phyloP scores from a whole-genome alignment of 2,113 vertebrate species.

The Chinchilla lanigera region DNA sequence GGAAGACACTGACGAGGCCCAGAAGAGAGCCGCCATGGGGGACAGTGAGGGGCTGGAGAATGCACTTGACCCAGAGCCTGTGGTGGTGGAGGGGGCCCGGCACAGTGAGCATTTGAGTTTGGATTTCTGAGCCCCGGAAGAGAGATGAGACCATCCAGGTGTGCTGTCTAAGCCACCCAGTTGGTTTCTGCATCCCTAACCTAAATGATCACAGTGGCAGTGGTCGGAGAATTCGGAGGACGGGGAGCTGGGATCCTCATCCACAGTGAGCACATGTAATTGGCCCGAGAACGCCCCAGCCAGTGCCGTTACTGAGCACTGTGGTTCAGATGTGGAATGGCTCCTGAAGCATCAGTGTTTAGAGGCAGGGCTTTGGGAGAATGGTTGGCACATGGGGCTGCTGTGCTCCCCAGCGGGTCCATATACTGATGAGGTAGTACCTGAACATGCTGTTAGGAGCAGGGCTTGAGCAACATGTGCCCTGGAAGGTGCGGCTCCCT shows the following conservation, averaged over 20 bases:
- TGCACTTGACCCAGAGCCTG: too few species aligned
- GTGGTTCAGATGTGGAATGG: not conserved
- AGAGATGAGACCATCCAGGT: not conserved
- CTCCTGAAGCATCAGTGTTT: not conserved
- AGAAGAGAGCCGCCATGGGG: not conserved
- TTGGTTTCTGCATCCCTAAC: not conserved
- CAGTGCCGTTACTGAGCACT: not conserved
- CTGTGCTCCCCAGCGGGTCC: not conserved
- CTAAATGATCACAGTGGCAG: not conserved
- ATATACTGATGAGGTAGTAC: not conserved
- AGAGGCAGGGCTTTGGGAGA: not conserved
- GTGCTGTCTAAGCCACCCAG: not conserved
- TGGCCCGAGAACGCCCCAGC: not conserved
- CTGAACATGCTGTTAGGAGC: not conserved
- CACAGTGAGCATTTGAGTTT: accelerated
- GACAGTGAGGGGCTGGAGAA: not conserved
- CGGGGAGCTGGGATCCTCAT: not conserved
- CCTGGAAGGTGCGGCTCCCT: not conserved
- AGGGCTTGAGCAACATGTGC: not conserved
- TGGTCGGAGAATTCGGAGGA: not conserved
- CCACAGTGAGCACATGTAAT: accelerated
- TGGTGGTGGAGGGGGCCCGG: not conserved
- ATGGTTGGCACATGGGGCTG: not conserved
- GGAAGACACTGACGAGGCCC: not conserved
- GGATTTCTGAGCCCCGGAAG: not conserved